Base-by-base conservation (phyloP, 2,113 vertebrate species). In the Telmatochromis sp. region DNA sequence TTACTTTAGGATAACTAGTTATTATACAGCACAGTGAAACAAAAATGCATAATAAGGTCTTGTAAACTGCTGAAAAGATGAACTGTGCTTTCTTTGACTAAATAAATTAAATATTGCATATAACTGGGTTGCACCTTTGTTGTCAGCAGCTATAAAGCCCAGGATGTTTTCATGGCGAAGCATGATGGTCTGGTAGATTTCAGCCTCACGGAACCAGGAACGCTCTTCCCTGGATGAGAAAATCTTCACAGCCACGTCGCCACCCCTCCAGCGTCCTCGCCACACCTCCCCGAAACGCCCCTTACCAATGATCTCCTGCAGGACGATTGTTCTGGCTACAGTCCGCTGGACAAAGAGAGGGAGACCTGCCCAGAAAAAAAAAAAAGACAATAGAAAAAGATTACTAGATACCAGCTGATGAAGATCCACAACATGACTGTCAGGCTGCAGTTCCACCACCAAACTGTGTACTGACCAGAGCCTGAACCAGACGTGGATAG, bases 101-200 rank as follows among this genome's bases (percentile, higher is more conserved):
- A 33, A 78, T 68, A 78, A 51, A 51, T 51, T 1, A 28, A 73
- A 47, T 73, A 28, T 78, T 31, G 17, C 1, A 31, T 51, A 78
- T 78, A 19, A 51, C 10, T 78, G 45, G 73, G 23, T 78, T 31
- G 45, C 86, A 99, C 99, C 99, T 97, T 99, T 99, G 93, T 99
- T 99, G 91, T 99, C 99, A 0, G 99, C 99, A 9, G 99, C 99
- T 3, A 99, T 99, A 80, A 99, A 99, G 0, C 99, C 99, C 17
- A 99, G 95, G 92, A 99, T 99, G 96, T 99, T 99, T 85, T 99
- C 99, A 1, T 99, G 99, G 0, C 99, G 96, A 89, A 99, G 95
- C 99, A 99, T 99, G 55, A 99, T 99, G 0, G 99, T 99, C 79
- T 99, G 99, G 58, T 99, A 99, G 47, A 99, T 99, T 89, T 99